Base-by-base conservation (phyloP, 2,888 invertebrate genomes). In the Mimachlamys varia region DNA sequence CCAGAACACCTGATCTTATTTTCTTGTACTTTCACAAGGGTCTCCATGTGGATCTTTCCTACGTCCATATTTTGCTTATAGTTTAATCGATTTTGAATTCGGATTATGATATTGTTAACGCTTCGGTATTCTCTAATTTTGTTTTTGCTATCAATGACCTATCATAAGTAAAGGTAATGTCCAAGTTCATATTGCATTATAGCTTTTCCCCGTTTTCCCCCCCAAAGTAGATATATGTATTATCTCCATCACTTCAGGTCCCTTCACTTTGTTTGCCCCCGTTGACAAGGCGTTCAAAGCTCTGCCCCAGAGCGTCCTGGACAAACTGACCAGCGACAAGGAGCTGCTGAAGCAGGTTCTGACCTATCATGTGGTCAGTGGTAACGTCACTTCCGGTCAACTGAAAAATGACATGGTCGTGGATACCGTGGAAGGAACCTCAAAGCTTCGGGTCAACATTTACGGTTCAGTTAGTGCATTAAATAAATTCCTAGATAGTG, bases 261-360 rank as follows among this genome's bases (percentile, higher is more conserved):
- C 92, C 15, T 93, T 93, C 37, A 94, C 94, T 0, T 91, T 94
- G 19, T 93, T 94, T 87, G 94, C 92, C 19, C 94, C 94, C 27
- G 92, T 93, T 13, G 93, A 94, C 88, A 92, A 91, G 27, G 94
- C 94, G 2, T 93, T 94, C 87, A 91, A 91, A 33, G 92, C 92
- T 17, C 91, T 94, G 2, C 92, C 93, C 0, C 55, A 76, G 3
- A 91, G 53, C 37, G 93, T 93, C 4, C 89, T 92, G n/a, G 92
- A 92, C 22, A 90, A 91, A 15, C 89, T 94, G n/a, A 53, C 89
- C 3, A 91, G 90, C n/a, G 92, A 94, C 91, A 91, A 88, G 15
- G 90, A 90, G 22, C 90, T 94, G 7, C 89, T 94, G 62, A 92
- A 90, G 53, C 89, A 92, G 49, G 93, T 94, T 5, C 88, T 94